phyloP scores from a whole-genome alignment of 2,797 vertebrate species.

The Eulemur mongoz region DNA sequence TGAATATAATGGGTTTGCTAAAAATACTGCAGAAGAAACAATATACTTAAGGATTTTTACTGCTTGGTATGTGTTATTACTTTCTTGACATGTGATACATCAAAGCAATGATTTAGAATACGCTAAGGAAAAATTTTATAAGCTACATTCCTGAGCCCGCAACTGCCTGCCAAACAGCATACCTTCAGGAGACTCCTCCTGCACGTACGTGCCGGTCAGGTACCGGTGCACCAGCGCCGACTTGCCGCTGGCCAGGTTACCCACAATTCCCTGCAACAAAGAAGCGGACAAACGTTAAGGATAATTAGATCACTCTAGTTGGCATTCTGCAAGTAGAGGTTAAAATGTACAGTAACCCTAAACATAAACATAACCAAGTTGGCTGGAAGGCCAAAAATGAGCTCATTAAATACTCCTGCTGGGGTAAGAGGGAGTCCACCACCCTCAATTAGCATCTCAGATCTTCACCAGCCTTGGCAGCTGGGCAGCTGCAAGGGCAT shows the following conservation, averaged over 20 bases:
- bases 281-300: not conserved
- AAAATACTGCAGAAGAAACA: accelerated
- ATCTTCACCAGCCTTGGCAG: not conserved
- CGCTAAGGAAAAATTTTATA: accelerated
- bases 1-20: not conserved
- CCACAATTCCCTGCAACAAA: constrained; percentile 93
- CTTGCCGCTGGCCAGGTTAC: constrained; percentile 97
- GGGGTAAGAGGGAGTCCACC: too few relatives aligned
- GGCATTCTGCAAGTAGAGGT: not conserved
- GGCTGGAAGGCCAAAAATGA: accelerated
- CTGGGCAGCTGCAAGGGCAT: accelerated
- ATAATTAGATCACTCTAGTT: accelerated
- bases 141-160: not conserved
- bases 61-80: not conserved
- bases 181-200: constrained; percentile 99
- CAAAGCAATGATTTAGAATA: not conserved
- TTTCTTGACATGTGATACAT: not conserved
- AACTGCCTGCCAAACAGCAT: not conserved
- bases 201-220: constrained; percentile 96
- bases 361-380: accelerated
- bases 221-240: constrained; percentile 97
- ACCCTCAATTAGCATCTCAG: accelerated
- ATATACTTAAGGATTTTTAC: not conserved
- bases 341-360: accelerated
- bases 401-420: not conserved